Base-by-base conservation (phyloP, 1,140 invertebrate species). In the Parasteatoda tepidariorum region DNA sequence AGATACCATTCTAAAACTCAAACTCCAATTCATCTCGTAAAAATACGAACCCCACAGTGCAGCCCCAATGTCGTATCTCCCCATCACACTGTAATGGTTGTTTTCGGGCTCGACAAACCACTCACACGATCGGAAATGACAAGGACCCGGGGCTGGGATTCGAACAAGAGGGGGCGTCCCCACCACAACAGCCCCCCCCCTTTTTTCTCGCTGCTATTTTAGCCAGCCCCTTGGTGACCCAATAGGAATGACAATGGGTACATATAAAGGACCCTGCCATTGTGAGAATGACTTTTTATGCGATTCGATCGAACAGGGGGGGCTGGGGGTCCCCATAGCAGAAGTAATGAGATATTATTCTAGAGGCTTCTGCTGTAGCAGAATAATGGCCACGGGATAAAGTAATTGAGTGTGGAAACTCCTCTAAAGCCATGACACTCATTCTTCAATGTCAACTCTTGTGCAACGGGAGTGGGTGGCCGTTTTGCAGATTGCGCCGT, bases 91-190 rank as follows among this genome's bases (percentile, higher is more conserved):
- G 55, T 82, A 82, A 82, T 82, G 67, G 78, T 82, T 61, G 78
- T 71, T 82, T 82, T 71, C 67, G 33, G 67, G 66, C 34, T 71
- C 66, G 67, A 82, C 78, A 82, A 82, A 82, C 78, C 78, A 82
- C 78, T 82, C 78, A 71, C 66, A 61, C 31, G 67, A 82, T 82
- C 66, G 78, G 78, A 82, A 82, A 82, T 82, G 78, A 82, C 78
- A 82, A 78, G 75, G 41, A 68, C 28, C 38, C 38, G 24, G 78
- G 78, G 28, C n/a, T 67, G 30, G 41, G 41, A 7, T 22, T 22
- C 74, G 34, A 73, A 28, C 13, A n/a, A 34, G 9, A 31, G 55
- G 48, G 55, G 73, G 55, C 22, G 66, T 48, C 26, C 66, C 24
- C 2, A 26, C 67, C 67, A 70, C 41, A 33, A 24, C 26, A n/a